Evolutionary conservation across 2,888 invertebrate genomes (phyloP).

Genomic region (Horisme vitalbata): DNA sequence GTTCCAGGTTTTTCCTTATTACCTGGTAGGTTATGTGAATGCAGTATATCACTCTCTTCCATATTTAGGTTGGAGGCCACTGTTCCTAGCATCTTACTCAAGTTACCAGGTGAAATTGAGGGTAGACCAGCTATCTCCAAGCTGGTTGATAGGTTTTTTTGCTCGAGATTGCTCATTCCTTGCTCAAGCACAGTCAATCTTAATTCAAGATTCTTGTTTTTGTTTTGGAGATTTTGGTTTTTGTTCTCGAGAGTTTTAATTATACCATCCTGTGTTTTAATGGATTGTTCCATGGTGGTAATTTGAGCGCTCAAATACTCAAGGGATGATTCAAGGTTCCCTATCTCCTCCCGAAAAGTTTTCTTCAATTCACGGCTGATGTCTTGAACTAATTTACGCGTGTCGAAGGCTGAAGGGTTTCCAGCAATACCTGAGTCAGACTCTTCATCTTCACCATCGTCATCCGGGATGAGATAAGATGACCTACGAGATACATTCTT

Average conservation of each 20-base stretch:
- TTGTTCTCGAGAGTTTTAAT: slow-evolving; percentile 9
- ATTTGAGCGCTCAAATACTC: slow-evolving; percentile 6
- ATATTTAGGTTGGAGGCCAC: slow-evolving; percentile 28
- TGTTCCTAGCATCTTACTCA: slow-evolving; percentile 4
- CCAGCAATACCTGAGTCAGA: not conserved
- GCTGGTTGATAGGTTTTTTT: slow-evolving; percentile 6
- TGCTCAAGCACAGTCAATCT: slow-evolving; percentile 22
- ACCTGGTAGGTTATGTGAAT: slow-evolving; percentile 19
- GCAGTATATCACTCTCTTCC: slow-evolving; percentile 14
- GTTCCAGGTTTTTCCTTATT: slow-evolving; percentile 29
- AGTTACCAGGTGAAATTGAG: not conserved
- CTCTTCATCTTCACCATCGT: slow-evolving; percentile 21
- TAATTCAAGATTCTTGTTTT: slow-evolving; percentile 14
- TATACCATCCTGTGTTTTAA: slow-evolving; percentile 5
- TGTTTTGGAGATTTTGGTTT: slow-evolving; percentile 1
- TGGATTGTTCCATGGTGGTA: slow-evolving; percentile 3
- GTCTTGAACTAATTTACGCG: slow-evolving; percentile 3
- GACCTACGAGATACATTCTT: slow-evolving; percentile 29
- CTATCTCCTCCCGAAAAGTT: slow-evolving; percentile 30
- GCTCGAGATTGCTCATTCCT: slow-evolving; percentile 12
- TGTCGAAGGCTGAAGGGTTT: slow-evolving; percentile 19
- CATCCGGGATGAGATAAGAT: slow-evolving; percentile 29
- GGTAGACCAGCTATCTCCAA: slow-evolving; percentile 14
- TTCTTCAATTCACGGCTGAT: slow-evolving; percentile 29
- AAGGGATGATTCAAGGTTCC: slow-evolving; percentile 14